A percentile compares a stretch with the other conserved stretches of the same genome.
Evolutionary conservation across 92 coral and sea anemone species (phyloP).

Genomic region (Phenganax stokvisi): DNA sequence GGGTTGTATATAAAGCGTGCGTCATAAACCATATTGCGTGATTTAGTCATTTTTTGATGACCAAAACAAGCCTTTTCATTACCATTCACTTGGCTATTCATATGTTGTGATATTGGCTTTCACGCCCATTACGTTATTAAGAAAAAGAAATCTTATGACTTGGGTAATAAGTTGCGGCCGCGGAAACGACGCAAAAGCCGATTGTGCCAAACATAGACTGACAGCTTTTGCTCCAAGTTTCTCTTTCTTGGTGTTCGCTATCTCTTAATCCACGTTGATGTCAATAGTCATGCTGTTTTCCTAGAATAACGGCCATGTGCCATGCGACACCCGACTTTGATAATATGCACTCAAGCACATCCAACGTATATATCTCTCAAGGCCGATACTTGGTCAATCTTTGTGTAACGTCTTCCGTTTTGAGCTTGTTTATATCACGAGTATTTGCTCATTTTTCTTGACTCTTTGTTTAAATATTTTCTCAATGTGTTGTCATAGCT

Average conservation of each 20-base stretch:
- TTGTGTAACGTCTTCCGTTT: constrained; percentile 24
- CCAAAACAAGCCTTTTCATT: background rate
- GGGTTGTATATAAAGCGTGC: too few relatives aligned
- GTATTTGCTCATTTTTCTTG: background rate
- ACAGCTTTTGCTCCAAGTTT: background rate
- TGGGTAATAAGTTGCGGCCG: background rate
- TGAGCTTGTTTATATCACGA: constrained; percentile 1
- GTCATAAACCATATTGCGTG: too few relatives aligned
- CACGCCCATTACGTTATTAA: background rate
- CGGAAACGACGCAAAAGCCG: background rate
- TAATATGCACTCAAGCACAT: constrained; percentile 1
- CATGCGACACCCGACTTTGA: background rate
- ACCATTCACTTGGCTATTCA: background rate
- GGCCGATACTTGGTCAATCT: constrained; percentile 6
- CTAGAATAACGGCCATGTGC: background rate
- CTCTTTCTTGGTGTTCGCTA: background rate
- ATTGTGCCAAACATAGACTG: background rate
- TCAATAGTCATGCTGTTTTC: background rate
- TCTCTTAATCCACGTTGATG: background rate
- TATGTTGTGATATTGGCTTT: background rate
- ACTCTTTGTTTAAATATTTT: constrained; percentile 3
- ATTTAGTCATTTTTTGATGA: too few relatives aligned
- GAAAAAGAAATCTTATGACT: background rate
- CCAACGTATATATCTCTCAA: background rate
- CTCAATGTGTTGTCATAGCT: background rate